Conservation (phyloP, 2,113 vertebrate species). For the Theropithecus gelada region DNA sequence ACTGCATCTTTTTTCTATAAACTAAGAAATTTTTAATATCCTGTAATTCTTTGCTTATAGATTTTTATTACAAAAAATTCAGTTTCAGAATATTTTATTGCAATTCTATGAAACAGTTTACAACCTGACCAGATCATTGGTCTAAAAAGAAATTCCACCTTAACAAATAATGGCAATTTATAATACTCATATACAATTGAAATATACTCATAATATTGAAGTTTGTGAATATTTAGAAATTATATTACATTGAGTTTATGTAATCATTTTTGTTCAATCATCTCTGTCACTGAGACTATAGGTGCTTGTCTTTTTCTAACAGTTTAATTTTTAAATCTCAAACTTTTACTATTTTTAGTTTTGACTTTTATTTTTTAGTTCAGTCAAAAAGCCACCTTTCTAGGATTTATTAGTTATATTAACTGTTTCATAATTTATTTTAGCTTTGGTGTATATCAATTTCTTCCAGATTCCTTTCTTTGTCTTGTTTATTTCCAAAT, state of each 20-base stretch:
- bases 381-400: neutral
- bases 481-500: neutral
- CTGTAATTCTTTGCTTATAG: neutral
- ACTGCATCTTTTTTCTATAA: neutral
- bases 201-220: neutral
- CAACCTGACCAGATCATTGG: neutral
- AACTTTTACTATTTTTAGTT: neutral
- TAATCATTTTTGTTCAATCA: neutral
- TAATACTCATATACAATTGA: neutral
- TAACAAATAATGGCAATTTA: neutral
- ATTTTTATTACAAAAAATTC: neutral
- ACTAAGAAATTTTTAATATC: neutral
- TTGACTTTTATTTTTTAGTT: neutral
- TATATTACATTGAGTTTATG: neutral
- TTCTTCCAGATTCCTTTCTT: neutral
- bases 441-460: neutral
- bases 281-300: neutral
- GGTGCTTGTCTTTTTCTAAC: neutral
- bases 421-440: neutral
- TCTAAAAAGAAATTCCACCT: neutral
- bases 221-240: neutral
- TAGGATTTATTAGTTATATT: neutral
- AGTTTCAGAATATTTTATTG: neutral
- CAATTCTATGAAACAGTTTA: neutral
- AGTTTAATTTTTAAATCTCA: neutral